Percentiles rank a stretch among this genome's conserved stretches.
Conservation (phyloP, 2,113 vertebrate species). For the Nothobranchius kuhntae region DNA sequence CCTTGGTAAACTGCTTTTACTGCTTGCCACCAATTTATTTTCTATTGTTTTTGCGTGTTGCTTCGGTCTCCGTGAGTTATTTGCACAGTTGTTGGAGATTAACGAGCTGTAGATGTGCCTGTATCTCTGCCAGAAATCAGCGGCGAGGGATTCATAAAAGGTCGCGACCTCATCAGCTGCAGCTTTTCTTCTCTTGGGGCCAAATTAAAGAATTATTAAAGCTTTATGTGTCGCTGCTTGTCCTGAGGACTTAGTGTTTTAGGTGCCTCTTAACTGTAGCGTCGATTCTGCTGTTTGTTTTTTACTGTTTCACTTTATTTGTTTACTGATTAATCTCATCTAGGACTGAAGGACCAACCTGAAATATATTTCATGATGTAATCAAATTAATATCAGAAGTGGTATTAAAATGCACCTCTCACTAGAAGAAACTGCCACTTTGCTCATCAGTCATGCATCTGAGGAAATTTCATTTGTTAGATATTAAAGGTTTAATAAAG, state of each 20-base stretch:
- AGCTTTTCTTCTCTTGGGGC: slow-evolving; percentile 42
- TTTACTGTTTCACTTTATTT: slow-evolving; percentile 18
- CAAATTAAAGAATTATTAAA: slow-evolving; percentile 36
- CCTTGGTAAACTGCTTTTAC: slow-evolving; percentile 20
- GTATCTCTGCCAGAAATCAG: slow-evolving; percentile 21
- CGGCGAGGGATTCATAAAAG: slow-evolving; percentile 20
- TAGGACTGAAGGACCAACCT: slow-evolving; percentile 12
- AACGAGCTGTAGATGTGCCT: slow-evolving; percentile 17
- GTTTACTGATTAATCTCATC: slow-evolving; percentile 6
- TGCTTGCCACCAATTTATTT: slow-evolving; percentile 8
- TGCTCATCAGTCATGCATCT: slow-evolving; percentile 27
- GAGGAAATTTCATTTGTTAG: neutral
- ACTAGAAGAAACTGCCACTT: slow-evolving; percentile 12
- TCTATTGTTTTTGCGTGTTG: slow-evolving; percentile 1
- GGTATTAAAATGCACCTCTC: slow-evolving; percentile 7
- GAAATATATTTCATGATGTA: slow-evolving; percentile 8
- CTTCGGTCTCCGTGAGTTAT: slow-evolving; percentile 28
- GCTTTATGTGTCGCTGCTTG: slow-evolving; percentile 33
- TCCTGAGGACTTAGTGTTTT: neutral
- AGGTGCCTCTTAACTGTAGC: slow-evolving; percentile 35
- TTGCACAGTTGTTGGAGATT: slow-evolving; percentile 53
- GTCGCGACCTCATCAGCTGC: slow-evolving; percentile 25
- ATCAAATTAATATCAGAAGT: neutral
- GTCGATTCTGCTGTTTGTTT: slow-evolving; percentile 24
- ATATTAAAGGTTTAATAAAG: slow-evolving; percentile 11